phyloP scores from a whole-genome alignment of 2,797 vertebrate genomes.

The Miichthys miiuy region DNA sequence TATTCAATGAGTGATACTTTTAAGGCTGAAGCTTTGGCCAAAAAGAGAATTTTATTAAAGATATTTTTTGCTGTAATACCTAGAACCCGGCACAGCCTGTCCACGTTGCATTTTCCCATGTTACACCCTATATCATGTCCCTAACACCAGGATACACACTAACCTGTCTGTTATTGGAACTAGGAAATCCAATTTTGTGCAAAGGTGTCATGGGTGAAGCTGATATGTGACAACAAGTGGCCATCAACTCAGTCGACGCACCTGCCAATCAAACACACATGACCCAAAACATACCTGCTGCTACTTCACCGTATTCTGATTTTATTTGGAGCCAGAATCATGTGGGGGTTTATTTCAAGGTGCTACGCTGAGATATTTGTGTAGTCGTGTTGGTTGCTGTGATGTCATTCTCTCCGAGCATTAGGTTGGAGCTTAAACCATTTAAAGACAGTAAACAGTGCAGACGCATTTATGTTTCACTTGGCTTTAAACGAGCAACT shows the following conservation, averaged over 20 bases:
- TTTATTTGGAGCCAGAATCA: neutral
- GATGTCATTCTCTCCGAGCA: neutral
- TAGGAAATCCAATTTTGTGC: conserved; percentile 55
- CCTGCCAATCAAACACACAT: conserved; percentile 39
- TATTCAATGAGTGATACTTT: conserved; percentile 46
- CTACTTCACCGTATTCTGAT: neutral
- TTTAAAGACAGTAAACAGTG: neutral
- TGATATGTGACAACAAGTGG: conserved; percentile 39
- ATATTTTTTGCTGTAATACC: conserved; percentile 1
- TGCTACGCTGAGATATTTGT: neutral
- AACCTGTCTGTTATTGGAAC: conserved; percentile 25
- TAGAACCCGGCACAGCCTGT: neutral
- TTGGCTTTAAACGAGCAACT: neutral
- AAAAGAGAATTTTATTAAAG: conserved; percentile 31
- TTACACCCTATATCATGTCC: conserved; percentile 21
- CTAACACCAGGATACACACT: conserved; percentile 28
- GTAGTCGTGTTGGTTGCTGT: neutral
- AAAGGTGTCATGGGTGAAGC: conserved; percentile 36
- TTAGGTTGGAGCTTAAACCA: neutral
- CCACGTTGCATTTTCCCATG: conserved; percentile 37
- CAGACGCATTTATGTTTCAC: neutral
- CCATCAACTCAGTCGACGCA: conserved; percentile 32
- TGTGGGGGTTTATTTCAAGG: neutral
- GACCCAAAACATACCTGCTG: neutral
- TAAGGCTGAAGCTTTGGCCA: neutral